phyloP scores from a whole-genome alignment of 2,113 vertebrate species.

The Aphelocoma coerulescens region DNA sequence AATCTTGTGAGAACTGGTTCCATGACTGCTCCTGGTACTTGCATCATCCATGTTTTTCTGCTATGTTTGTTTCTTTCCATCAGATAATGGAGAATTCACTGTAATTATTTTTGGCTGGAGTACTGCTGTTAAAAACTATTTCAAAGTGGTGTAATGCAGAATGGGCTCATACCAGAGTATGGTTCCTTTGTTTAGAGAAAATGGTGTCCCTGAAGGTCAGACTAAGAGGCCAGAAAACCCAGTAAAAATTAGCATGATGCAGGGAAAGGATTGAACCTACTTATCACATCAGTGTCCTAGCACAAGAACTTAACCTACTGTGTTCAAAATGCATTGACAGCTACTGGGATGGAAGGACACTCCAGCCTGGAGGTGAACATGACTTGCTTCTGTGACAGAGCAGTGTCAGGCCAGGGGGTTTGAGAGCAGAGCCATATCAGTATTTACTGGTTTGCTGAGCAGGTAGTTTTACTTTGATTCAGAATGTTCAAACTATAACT shows the following conservation, averaged over 20 bases:
- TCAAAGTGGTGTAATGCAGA: neutral
- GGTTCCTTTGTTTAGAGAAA: slow-evolving; percentile 6
- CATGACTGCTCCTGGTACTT: neutral
- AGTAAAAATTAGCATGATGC: neutral
- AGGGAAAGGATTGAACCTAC: neutral
- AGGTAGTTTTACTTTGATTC: neutral
- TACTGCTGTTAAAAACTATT: neutral
- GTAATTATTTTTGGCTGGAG: slow-evolving; percentile 24
- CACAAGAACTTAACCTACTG: neutral
- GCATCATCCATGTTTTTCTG: neutral
- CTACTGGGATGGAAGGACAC: neutral
- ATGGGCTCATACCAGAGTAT: neutral
- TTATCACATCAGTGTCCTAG: neutral
- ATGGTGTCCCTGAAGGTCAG: neutral
- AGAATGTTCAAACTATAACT: neutral
- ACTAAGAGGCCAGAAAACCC: neutral
- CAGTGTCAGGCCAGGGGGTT: accelerated
- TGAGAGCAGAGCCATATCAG: neutral
- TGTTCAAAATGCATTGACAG: neutral
- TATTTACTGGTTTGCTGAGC: neutral
- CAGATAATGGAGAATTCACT: neutral
- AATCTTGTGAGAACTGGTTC: neutral
- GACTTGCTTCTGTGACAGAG: neutral
- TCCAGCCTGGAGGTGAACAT: neutral
- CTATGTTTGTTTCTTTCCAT: neutral